These are phyloP conservation scores for Patella ulyssiponensis DNA, from an alignment of 2,888 invertebrate genomes.

Conservation along the genomic window DNA sequence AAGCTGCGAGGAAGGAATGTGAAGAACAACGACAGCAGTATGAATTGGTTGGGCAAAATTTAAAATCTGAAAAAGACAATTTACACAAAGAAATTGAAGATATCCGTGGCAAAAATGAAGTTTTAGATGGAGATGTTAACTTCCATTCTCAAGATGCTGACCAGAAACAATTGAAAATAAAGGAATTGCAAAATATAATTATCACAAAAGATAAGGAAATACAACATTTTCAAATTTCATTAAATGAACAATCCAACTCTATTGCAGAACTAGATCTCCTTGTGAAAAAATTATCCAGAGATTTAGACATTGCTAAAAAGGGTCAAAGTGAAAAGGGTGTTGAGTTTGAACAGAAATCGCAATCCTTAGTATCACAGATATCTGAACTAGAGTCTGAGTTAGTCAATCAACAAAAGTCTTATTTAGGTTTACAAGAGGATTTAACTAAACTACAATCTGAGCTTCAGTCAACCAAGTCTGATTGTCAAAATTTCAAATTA, in stretches of 20 bases:
- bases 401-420: constrained; percentile 32
- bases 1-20: no score
- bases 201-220: constrained; percentile 22
- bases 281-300: constrained; percentile 73
- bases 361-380: constrained; percentile 54
- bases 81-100: neutral
- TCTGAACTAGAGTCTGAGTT: constrained; percentile 56
- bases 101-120: neutral
- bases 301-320: constrained; percentile 74
- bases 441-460: neutral
- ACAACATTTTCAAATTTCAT: neutral
- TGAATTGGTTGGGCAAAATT: constrained; percentile 9
- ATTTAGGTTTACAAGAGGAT: neutral
- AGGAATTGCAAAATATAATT: constrained; percentile 13
- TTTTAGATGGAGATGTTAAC: neutral
- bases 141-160: constrained; percentile 19
- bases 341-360: constrained; percentile 59
- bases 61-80: no score
- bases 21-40: neutral
- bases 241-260: constrained; percentile 22
- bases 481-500: neutral
- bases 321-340: constrained; percentile 71
- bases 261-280: constrained; percentile 39
- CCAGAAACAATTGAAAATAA: constrained; percentile 6
- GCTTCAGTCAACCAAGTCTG: constrained; percentile 8